Evolutionary conservation across 2,113 vertebrate genomes (phyloP).

Genomic region (Chionodraco myersi): DNA sequence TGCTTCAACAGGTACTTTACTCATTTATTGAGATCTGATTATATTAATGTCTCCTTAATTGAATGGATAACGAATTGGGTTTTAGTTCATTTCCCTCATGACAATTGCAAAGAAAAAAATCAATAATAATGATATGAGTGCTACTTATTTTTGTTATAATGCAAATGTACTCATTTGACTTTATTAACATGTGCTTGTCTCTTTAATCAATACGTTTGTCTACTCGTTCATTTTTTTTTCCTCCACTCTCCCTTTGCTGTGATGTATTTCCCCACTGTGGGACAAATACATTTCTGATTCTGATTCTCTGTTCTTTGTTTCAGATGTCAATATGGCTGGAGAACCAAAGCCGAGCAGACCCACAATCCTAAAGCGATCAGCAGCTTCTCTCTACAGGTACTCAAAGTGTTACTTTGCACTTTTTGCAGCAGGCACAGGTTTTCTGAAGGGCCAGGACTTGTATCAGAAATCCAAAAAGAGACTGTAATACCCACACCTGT

Average conservation of each 20-base stretch:
- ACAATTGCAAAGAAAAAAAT: not conserved
- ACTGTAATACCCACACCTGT: not conserved
- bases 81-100: not conserved
- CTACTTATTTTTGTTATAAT: no score
- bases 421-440: not conserved
- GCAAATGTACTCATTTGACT: no score
- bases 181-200: no score
- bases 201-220: no score
- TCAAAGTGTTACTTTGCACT: not conserved
- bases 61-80: not conserved
- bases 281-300: no score
- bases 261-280: no score
- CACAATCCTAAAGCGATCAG: slow-evolving; percentile 91
- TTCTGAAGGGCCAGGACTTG: not conserved
- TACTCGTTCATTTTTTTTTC: no score
- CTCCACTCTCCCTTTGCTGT: no score
- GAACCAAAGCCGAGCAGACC: slow-evolving; percentile 92
- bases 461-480: not conserved
- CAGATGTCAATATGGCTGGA: slow-evolving; percentile 97
- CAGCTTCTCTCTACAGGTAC: slow-evolving; percentile 91
- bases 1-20: no score
- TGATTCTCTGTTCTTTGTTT: no score
- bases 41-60: not conserved
- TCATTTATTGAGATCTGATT: no score
- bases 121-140: not conserved